Percentiles rank a stretch among this genome's conserved stretches.
Evolutionary conservation across 2,888 invertebrate genomes (phyloP).

Genomic region (Rhimphoctona megacephalus): DNA sequence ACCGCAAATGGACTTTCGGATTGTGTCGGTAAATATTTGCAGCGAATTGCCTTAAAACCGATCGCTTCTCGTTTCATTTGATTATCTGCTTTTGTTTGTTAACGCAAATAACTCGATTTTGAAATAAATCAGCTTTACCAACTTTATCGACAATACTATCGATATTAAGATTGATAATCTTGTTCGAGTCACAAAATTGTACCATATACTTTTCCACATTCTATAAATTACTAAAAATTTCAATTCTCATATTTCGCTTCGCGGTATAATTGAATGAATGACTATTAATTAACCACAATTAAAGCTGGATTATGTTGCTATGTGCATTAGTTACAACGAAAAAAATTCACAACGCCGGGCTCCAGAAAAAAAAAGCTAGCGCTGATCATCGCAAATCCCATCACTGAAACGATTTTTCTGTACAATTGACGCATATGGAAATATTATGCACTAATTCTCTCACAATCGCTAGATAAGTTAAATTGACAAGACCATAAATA

Average conservation of each 20-base stretch:
- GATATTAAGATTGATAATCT: not conserved
- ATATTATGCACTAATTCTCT: not conserved
- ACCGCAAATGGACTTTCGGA: not conserved
- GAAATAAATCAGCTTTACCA: not conserved
- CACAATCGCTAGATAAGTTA: not conserved
- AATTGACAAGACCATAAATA: not conserved
- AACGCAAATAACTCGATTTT: not conserved
- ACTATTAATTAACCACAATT: too few species aligned
- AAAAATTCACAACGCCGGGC: not conserved
- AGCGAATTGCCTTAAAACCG: not conserved
- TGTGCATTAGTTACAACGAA: not conserved
- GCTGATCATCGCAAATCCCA: not conserved
- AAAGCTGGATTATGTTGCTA: not conserved
- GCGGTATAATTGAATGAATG: too few species aligned
- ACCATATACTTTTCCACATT: not conserved
- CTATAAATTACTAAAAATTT: too few species aligned
- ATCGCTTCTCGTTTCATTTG: not conserved
- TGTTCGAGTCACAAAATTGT: not conserved
- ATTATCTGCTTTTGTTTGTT: not conserved
- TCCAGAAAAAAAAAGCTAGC: not conserved
- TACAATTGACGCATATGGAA: not conserved
- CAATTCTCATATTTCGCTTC: too few species aligned
- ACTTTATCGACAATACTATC: not conserved
- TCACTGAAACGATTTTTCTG: not conserved
- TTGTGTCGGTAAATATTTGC: not conserved